Percentiles rank a stretch among this genome's conserved stretches.
These are phyloP conservation scores for Neelides folsomi DNA, from an alignment of 2,888 invertebrate species.

Conservation along the genomic window DNA sequence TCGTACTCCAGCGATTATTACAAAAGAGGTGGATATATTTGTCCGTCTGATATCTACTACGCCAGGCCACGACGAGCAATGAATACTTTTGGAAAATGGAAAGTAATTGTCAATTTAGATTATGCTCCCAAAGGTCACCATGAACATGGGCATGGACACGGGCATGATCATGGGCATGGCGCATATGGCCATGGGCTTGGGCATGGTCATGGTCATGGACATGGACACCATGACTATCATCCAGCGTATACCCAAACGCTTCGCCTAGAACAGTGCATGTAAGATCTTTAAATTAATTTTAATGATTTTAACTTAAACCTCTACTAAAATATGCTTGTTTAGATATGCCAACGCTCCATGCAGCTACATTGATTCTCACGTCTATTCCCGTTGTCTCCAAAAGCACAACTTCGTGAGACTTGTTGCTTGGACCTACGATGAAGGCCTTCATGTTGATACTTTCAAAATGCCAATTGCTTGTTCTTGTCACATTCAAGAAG, in stretches of 20 bases:
- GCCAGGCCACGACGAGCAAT: conserved; percentile 36
- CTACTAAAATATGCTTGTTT: background rate
- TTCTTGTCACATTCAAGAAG: conserved; percentile 25
- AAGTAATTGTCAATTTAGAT: conserved; percentile 37
- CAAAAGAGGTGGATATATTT: conserved; percentile 36
- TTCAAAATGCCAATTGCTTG: conserved; percentile 34
- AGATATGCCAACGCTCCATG: conserved; percentile 33
- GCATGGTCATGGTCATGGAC: background rate
- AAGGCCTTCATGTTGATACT: conserved; percentile 36
- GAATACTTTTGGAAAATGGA: conserved; percentile 38
- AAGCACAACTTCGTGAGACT: conserved; percentile 37
- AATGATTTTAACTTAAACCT: background rate
- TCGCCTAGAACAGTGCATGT: conserved; percentile 38
- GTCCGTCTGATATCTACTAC: conserved; percentile 38
- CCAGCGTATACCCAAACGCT: conserved; percentile 36
- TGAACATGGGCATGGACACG: conserved; percentile 7
- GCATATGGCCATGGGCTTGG: background rate
- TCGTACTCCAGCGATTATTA: conserved; percentile 34
- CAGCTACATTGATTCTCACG: conserved; percentile 36
- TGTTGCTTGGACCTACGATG: conserved; percentile 36
- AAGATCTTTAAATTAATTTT: conserved; percentile 16
- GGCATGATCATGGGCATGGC: conserved; percentile 4
- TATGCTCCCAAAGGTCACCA: conserved; percentile 19
- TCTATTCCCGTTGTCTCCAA: conserved; percentile 37
- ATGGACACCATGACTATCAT: conserved; percentile 5